These are phyloP conservation scores for Mesorhabditis spiculigera DNA, from an alignment of 2,888 invertebrate species.

Conservation along the genomic window DNA sequence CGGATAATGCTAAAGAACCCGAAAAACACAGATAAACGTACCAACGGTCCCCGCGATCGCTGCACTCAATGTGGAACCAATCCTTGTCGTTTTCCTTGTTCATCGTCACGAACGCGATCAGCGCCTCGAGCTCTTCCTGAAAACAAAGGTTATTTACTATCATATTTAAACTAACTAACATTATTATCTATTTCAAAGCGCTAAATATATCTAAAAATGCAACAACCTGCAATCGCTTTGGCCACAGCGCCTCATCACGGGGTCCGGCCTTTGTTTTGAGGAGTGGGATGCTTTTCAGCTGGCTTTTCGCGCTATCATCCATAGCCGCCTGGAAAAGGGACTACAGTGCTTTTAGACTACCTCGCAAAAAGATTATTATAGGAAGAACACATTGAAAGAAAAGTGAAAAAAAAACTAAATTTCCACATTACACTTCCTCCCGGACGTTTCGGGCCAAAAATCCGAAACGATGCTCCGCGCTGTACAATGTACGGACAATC, in stretches of 20 bases:
- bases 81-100: conserved; percentile 82
- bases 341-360: too few relatives aligned
- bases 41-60: not conserved
- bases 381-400: too few relatives aligned
- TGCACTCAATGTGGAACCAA: conserved; percentile 72
- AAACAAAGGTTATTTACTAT: conserved; percentile 7
- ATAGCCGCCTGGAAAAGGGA: conserved; percentile 13
- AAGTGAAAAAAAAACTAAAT: too few relatives aligned
- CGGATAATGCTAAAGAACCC: too few relatives aligned
- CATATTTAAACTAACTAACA: not conserved
- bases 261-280: conserved; percentile 94
- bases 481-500: too few relatives aligned
- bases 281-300: conserved; percentile 84
- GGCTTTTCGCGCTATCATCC: conserved; percentile 72
- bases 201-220: not conserved
- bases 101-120: conserved; percentile 65
- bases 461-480: too few relatives aligned
- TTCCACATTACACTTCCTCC: too few relatives aligned
- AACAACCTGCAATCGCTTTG: conserved; percentile 75
- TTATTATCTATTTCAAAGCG: too few relatives aligned
- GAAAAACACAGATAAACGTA: not conserved
- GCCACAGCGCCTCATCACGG: conserved; percentile 92
- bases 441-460: too few relatives aligned
- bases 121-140: conserved; percentile 83
- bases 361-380: too few relatives aligned